Percentiles rank a stretch among this genome's conserved stretches.
These are phyloP conservation scores for Latrodectus geometricus DNA, from an alignment of 1,140 invertebrate genomes.

Conservation along the genomic window DNA sequence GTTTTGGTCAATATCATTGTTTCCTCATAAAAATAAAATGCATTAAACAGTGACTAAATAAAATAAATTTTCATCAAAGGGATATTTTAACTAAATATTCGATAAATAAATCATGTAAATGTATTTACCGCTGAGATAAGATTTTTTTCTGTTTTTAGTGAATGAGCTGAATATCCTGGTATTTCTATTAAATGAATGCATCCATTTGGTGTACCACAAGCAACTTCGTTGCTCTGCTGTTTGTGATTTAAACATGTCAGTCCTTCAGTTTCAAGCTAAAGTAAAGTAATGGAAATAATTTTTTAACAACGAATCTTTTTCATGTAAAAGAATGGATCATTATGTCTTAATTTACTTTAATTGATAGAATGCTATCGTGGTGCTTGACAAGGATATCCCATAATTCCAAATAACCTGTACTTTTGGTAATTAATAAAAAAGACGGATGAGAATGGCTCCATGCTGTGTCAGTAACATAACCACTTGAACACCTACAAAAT, in stretches of 20 bases:
- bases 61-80: not conserved
- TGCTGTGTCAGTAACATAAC: conserved; percentile 28
- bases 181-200: conserved; percentile 45
- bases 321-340: not conserved
- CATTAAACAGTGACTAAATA: too few relatives aligned
- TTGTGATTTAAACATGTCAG: conserved; percentile 26
- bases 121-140: conserved; percentile 36
- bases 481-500: conserved; percentile 16
- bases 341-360: conserved; percentile 32
- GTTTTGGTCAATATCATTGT: too few relatives aligned
- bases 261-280: conserved; percentile 42
- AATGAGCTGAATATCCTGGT: conserved; percentile 20
- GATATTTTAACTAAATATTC: not conserved
- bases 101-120: not conserved
- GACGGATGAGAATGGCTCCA: conserved; percentile 39
- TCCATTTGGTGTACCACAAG: conserved; percentile 30
- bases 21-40: too few relatives aligned
- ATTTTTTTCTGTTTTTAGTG: conserved; percentile 46
- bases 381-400: conserved; percentile 51
- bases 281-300: conserved; percentile 1
- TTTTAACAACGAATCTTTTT: not conserved
- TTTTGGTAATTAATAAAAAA: conserved; percentile 37
- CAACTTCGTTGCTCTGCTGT: conserved; percentile 32
- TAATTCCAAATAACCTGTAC: conserved; percentile 31
- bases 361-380: conserved; percentile 30